Evolutionary conservation across 1,140 invertebrate species (phyloP).

Genomic region (Episyrphus balteatus): DNA sequence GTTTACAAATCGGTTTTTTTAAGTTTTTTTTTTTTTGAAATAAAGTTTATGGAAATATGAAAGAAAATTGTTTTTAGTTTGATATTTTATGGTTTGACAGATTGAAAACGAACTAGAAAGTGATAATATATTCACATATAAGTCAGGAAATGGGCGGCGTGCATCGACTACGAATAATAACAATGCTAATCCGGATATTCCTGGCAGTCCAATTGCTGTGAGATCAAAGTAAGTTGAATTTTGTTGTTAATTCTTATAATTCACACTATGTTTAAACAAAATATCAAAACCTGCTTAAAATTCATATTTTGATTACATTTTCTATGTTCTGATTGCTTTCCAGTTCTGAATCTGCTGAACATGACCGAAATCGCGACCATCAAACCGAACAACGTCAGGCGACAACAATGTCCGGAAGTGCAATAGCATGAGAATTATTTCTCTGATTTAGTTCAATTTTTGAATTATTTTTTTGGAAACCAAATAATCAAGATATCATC

Average conservation of each 20-base stretch:
- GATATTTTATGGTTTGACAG: slow-evolving; percentile 24
- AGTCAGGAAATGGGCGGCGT: slow-evolving; percentile 44
- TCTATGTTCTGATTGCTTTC: background rate
- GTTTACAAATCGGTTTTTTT: too few species aligned
- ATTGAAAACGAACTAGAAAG: slow-evolving; percentile 51
- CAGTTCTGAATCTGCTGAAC: slow-evolving; percentile 38
- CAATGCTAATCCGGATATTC: slow-evolving; percentile 43
- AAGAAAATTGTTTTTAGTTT: background rate
- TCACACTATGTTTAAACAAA: background rate
- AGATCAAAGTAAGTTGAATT: slow-evolving; percentile 38
- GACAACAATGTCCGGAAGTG: slow-evolving; percentile 55
- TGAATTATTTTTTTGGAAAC: slow-evolving; percentile 35
- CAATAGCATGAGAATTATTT: slow-evolving; percentile 51
- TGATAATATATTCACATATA: slow-evolving; percentile 49
- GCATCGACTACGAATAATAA: slow-evolving; percentile 48
- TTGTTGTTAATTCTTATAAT: background rate
- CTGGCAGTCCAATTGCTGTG: slow-evolving; percentile 43
- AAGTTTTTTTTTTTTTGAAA: background rate
- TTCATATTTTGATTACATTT: background rate
- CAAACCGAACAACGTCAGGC: slow-evolving; percentile 41
- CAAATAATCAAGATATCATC: slow-evolving; percentile 2
- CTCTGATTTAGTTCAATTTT: slow-evolving; percentile 38
- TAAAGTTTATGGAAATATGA: too few species aligned
- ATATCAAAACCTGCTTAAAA: background rate
- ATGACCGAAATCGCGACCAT: slow-evolving; percentile 42